phyloP scores from a whole-genome alignment of 2,113 vertebrate species.

The Charadrius vociferus region DNA sequence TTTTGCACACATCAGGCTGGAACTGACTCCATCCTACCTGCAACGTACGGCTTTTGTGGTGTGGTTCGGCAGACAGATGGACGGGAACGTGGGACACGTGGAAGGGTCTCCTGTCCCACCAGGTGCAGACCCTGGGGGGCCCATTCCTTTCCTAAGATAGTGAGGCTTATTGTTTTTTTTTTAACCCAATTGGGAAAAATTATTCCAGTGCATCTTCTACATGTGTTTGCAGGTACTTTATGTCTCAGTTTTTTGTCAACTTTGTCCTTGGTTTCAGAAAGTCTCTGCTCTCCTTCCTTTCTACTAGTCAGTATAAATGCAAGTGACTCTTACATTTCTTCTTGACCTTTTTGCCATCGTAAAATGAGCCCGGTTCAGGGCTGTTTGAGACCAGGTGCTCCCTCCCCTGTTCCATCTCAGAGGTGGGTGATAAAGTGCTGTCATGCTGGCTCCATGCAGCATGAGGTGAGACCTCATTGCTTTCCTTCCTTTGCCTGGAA shows the following conservation, averaged over 20 bases:
- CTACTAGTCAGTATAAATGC: background rate
- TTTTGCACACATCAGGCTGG: background rate
- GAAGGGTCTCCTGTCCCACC: background rate
- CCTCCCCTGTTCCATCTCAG: background rate
- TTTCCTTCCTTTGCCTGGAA: background rate
- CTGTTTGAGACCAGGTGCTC: background rate
- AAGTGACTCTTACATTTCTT: background rate
- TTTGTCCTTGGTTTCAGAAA: background rate
- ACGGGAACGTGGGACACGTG: fast-evolving
- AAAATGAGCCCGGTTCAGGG: background rate
- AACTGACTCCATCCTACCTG: background rate
- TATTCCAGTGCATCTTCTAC: background rate
- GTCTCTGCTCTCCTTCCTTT: background rate
- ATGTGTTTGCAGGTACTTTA: background rate
- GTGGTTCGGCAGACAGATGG: fast-evolving
- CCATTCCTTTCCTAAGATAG: background rate
- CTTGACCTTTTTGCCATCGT: background rate
- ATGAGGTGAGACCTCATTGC: background rate
- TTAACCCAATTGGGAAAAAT: background rate
- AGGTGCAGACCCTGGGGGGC: background rate
- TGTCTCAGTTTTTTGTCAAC: background rate
- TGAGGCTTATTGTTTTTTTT: background rate
- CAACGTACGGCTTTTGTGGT: background rate
- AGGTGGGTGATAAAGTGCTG: background rate
- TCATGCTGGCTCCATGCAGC: background rate